These are phyloP conservation scores for Geothlypis trichas DNA, from an alignment of 2,113 vertebrate species.

Conservation along the genomic window DNA sequence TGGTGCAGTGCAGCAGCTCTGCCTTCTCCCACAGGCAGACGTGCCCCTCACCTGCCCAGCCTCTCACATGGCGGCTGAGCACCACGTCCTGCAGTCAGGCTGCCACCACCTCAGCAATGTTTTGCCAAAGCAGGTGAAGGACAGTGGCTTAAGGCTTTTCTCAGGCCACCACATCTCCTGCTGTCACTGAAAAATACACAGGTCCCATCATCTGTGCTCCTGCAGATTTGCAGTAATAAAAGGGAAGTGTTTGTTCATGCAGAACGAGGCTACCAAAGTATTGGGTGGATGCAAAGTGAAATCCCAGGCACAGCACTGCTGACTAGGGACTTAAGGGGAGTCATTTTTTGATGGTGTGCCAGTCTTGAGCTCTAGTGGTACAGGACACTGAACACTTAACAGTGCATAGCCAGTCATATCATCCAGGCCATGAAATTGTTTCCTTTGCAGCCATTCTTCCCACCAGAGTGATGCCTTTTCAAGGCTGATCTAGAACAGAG, in stretches of 20 bases:
- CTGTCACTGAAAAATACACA: background rate
- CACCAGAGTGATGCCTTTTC: background rate
- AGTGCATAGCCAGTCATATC: background rate
- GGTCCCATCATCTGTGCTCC: background rate
- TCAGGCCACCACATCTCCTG: background rate
- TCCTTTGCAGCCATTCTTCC: background rate
- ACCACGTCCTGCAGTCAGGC: background rate
- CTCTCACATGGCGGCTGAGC: accelerated
- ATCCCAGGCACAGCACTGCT: background rate
- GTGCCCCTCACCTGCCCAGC: background rate
- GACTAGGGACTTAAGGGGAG: background rate
- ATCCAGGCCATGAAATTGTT: background rate
- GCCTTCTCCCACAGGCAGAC: background rate
- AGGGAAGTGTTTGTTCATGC: background rate
- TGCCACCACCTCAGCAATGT: background rate
- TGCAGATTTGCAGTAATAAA: background rate
- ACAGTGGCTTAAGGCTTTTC: background rate
- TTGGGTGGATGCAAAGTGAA: background rate
- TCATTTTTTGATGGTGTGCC: background rate
- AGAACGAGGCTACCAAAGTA: background rate
- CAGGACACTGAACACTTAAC: background rate
- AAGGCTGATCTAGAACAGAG: background rate
- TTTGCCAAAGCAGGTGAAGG: background rate
- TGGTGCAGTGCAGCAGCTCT: background rate
- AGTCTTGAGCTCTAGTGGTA: background rate